These are phyloP conservation scores for Acleris holmiana DNA, from an alignment of 2,888 invertebrate species.

Conservation along the genomic window DNA sequence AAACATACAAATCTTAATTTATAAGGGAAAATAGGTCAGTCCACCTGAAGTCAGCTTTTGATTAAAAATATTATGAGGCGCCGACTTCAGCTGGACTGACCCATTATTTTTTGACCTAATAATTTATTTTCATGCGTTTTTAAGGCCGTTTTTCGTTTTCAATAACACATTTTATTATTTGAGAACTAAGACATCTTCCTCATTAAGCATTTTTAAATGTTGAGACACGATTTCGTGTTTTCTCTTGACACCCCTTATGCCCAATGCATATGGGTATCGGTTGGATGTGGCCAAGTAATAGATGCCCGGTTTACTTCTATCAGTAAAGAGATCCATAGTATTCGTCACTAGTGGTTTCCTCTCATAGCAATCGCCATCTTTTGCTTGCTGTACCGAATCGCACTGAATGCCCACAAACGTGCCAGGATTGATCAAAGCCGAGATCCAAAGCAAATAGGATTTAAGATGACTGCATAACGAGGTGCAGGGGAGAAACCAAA, in stretches of 20 bases:
- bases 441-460: constrained; percentile 53
- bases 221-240: constrained; percentile 50
- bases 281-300: constrained; percentile 56
- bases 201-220: constrained; percentile 14
- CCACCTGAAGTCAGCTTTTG: too few species aligned
- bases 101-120: too few species aligned
- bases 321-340: constrained; percentile 50
- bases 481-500: constrained; percentile 53
- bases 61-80: too few species aligned
- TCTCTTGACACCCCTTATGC: constrained; percentile 59
- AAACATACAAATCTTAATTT: too few species aligned
- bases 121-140: too few species aligned
- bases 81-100: too few species aligned
- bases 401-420: constrained; percentile 59
- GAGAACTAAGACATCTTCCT: neutral
- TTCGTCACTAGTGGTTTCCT: constrained; percentile 54
- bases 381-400: constrained; percentile 58
- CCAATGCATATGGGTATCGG: constrained; percentile 51
- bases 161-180: too few species aligned
- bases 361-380: constrained; percentile 54
- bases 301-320: constrained; percentile 52
- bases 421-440: constrained; percentile 53
- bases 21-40: too few species aligned
- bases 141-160: too few species aligned
- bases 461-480: constrained; percentile 56